Base-by-base conservation (phyloP, 1,140 invertebrate species). In the Zaprionus inermis region DNA sequence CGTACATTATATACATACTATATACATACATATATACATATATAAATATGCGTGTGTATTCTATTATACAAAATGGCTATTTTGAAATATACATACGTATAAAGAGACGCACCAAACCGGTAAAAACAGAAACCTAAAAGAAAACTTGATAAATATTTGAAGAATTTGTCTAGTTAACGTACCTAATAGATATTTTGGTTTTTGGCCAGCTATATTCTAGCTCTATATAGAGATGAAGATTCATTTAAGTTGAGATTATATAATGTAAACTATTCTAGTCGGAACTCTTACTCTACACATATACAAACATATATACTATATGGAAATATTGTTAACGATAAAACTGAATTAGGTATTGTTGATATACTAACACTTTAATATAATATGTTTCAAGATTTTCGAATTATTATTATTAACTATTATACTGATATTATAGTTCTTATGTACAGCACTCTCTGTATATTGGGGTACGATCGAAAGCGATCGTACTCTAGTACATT, bases 181-280 rank as follows among this genome's bases (percentile, higher is more conserved):
- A 79, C 83, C 83, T 86, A 83, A 83, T 70, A 83, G 34, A 79
- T 74, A 80, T 76, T 86, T 85, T 76, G 54, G 59, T 88, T 88
- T 51, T 61, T 44, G 38, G 38, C 38, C 38, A 44, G 38, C 38
- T 44, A 3, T n/a, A 38, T 28, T 5, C 3, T 0, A 38, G 14
- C 36, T 38, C 36, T n/a, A 38, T 16, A 44, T 16, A 44, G 38
- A 16, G 5, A 9, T 44, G n/a, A 18, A 44, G 73, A 58, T 72
- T 72, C 32, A 52, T 66, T 72, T 65, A 64, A 44, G 54, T 71
- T 71, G 46, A 76, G 72, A 76, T 61, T 58, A 55, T 58, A 55
- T 68, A 57, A 36, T 73, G 51, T 74, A 76, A 68, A 79, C 66
- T 70, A 68, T 70, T 58, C 64, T 68, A 65, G 60, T 44, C 54